Evolutionary conservation across 2,888 invertebrate species (phyloP).

Genomic region (Nomada fucata): DNA sequence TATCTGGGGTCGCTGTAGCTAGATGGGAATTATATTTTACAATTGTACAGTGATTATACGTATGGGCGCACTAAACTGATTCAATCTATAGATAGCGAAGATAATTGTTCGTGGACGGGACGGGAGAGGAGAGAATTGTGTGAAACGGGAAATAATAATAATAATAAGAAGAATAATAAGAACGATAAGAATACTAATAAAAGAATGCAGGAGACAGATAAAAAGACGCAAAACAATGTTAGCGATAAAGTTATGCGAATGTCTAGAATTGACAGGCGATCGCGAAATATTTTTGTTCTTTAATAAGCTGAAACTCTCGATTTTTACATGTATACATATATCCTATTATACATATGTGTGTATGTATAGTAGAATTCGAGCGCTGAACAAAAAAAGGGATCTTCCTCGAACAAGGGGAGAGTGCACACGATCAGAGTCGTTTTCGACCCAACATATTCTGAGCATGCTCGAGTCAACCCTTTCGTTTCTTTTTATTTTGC

Average conservation of each 20-base stretch:
- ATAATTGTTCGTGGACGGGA: slow-evolving; percentile 58
- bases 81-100: slow-evolving; percentile 69
- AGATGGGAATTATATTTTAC: slow-evolving; percentile 84
- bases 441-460: not conserved
- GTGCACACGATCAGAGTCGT: slow-evolving; percentile 6
- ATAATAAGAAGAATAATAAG: not conserved
- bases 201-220: not conserved
- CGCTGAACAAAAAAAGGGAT: slow-evolving; percentile 22
- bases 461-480: slow-evolving; percentile 17
- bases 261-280: slow-evolving; percentile 37
- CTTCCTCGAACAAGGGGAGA: slow-evolving; percentile 28
- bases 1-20: slow-evolving; percentile 79
- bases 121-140: not conserved
- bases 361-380: slow-evolving; percentile 45
- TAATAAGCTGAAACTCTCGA: slow-evolving; percentile 35
- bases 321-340: slow-evolving; percentile 50
- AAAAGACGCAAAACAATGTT: slow-evolving; percentile 9
- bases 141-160: not conserved
- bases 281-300: slow-evolving; percentile 54
- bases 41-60: slow-evolving; percentile 80
- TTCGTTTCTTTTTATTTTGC: slow-evolving; percentile 22
- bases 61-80: slow-evolving; percentile 73
- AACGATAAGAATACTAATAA: not conserved
- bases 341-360: slow-evolving; percentile 11
- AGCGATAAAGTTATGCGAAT: slow-evolving; percentile 26